Base-by-base conservation (phyloP, 2,888 invertebrate species). In the Caenorhabditis sp. region DNA sequence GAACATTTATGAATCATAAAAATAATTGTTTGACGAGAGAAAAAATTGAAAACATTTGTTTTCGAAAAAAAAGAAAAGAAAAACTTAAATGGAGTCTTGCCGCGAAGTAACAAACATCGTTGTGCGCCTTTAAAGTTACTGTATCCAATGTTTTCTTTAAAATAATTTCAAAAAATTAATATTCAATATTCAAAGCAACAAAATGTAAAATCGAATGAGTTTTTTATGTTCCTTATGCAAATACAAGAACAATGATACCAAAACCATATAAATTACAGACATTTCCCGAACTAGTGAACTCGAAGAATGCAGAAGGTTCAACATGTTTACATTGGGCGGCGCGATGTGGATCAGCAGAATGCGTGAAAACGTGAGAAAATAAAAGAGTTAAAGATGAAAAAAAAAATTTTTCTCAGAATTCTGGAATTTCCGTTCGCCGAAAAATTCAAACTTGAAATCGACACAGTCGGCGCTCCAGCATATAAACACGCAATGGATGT, bases 401-500 rank as follows among this genome's bases (percentile, higher is more conserved):
- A 31, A 10, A 31, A 10, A 7, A 31, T 31, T 31, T 10, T 7
- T 31, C 10, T 31, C 67, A 76, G 73, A 62, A 70, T 70, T 53
- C 62, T 71, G 12, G 63, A 75, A 31, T 76, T 72, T 49, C 71
- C 67, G 10, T 69, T 63, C 31, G 60, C 61, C 1, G 54, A 59
- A 10, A 66, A 66, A n/a, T 74, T 62, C 50, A 8, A 72, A 14
- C 62, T 95, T 25, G 90, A 91, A 89, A 91, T 91, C 73, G 80
- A 77, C 38, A 75, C 71, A 17, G 80, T 76, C 23, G 76, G 76
- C 5, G 75, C 76, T n/a, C 75, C 77, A 1, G 69, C 80, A 14
- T 80, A 75, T 50, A 56, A 62, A 26, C 91, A 93, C 88, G 92
- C 95, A n/a, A 95, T 95, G 88, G 95, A 97, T 89, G 91, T 96